Evolutionary conservation across 1,140 invertebrate genomes (phyloP), one percentile per base, ranked within the genome.

Genomic region (Carposina sasakii): DNA sequence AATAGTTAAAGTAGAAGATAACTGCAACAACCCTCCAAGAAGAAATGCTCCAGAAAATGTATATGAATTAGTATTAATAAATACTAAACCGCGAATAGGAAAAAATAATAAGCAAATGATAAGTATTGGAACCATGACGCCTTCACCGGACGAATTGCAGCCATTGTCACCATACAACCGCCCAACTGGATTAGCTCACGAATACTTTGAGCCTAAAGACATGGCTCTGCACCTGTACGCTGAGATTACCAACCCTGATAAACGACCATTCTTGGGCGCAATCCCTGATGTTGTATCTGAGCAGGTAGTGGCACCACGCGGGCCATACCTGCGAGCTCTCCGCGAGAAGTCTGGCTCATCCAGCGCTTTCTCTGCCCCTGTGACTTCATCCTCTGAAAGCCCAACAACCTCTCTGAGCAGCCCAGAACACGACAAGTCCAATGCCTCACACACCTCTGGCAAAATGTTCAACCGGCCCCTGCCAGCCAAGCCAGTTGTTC

Each of bases 201-300:
- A 93, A 54, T 93, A 93, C 72, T 90, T 91, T 15, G 91, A 93
- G 59, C 91, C 91, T 0, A 88, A 87, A 49, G 91, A 93, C 71
- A 86, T 85, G 4, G 87, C 88, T 8, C 79, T 90, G 1, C 91
- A 93, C 76, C 75, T 93, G 20, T 94, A 94, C 69, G 90, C 91
- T 1, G 91, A 93, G 72, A 81, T 92, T 42, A 83, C 87, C 20
- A 87, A 85, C 45, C 71, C 74, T 28, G 79, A 81, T 28, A 82
- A 72, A 47, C 67, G 77, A 37, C 76, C 70, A 22, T 65, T 78
- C 20, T 47, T 77, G 16, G 81, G 76, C n/a, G 63, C 56, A n/a
- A 77, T 78, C 50, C 75, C 77, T 4, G 77, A 79, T 50, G 68
- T 82, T 9, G 57, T 83, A 21, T 12, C 6, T 10, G 68, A 51